Evolutionary conservation across 2,888 invertebrate genomes (phyloP).

Genomic region (Latrodectus elegans): DNA sequence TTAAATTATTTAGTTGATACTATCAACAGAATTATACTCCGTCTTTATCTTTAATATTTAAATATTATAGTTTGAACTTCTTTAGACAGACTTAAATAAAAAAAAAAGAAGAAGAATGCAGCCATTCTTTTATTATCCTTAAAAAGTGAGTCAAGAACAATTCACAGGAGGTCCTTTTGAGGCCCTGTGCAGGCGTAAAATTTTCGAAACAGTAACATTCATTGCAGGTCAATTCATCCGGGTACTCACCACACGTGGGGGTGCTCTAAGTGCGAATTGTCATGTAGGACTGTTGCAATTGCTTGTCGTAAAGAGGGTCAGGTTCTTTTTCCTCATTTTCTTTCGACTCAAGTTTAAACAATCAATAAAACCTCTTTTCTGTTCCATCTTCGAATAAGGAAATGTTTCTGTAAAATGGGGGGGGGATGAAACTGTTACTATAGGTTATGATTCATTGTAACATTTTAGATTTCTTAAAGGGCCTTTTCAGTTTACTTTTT

Average conservation of each 20-base stretch:
- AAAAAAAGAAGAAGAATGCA: background rate
- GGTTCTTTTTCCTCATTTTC: constrained; percentile 11
- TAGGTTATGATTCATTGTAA: too few relatives aligned
- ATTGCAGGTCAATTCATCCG: constrained; percentile 19
- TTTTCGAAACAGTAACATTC: constrained; percentile 25
- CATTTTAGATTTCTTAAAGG: too few relatives aligned
- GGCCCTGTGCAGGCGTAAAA: constrained; percentile 11
- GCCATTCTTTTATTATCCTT: background rate
- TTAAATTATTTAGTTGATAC: too few relatives aligned
- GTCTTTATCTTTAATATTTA: too few relatives aligned
- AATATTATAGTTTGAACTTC: too few relatives aligned
- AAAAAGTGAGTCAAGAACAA: constrained; percentile 48
- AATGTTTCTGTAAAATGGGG: background rate
- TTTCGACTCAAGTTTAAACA: background rate
- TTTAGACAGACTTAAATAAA: background rate
- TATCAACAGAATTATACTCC: too few relatives aligned
- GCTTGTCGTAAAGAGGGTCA: constrained; percentile 37
- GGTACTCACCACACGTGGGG: constrained; percentile 26
- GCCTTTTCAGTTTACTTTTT: too few relatives aligned
- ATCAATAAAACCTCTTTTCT: background rate
- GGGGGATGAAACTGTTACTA: too few relatives aligned
- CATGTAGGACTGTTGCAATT: constrained; percentile 25
- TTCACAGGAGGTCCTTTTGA: constrained; percentile 35
- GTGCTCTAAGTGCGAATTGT: constrained; percentile 46
- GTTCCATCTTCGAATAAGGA: background rate